These are phyloP conservation scores for Tetragonisca angustula DNA, from an alignment of 2,888 invertebrate genomes.

Conservation along the genomic window DNA sequence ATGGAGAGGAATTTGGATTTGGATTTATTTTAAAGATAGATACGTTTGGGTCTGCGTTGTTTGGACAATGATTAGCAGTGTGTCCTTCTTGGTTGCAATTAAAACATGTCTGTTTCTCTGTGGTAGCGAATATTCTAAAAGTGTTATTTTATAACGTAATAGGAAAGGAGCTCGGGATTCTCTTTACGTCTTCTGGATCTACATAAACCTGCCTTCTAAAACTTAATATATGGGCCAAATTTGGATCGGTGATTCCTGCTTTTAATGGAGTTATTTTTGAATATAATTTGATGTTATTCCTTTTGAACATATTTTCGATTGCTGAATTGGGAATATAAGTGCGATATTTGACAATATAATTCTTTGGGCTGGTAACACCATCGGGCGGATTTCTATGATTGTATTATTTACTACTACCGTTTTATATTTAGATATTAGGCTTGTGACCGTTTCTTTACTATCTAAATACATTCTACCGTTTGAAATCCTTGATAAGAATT, in stretches of 20 bases:
- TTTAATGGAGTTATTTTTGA: background rate
- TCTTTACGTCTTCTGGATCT: too few relatives aligned
- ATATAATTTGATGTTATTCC: background rate
- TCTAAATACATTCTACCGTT: slow-evolving; percentile 1
- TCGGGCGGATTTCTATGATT: too few relatives aligned
- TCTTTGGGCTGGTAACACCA: too few relatives aligned
- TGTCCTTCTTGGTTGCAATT: background rate
- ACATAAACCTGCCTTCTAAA: too few relatives aligned
- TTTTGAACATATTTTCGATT: background rate
- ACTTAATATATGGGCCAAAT: too few relatives aligned
- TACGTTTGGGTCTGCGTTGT: background rate
- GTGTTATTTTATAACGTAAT: too few relatives aligned
- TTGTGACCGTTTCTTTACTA: background rate
- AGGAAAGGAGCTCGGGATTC: too few relatives aligned
- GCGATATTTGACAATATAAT: too few relatives aligned
- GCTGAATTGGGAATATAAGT: background rate
- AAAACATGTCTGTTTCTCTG: slow-evolving; percentile 1
- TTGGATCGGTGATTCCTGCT: background rate
- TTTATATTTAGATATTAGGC: slow-evolving; percentile 1
- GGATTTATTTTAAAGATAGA: background rate
- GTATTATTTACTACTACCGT: background rate
- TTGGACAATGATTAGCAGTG: background rate
- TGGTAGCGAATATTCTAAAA: too few relatives aligned
- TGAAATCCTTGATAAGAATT: background rate
- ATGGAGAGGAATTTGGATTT: background rate